Evolutionary conservation across 2,888 invertebrate genomes (phyloP), one percentile per base, ranked within the genome.

Genomic region (Exocentrus adspersus): DNA sequence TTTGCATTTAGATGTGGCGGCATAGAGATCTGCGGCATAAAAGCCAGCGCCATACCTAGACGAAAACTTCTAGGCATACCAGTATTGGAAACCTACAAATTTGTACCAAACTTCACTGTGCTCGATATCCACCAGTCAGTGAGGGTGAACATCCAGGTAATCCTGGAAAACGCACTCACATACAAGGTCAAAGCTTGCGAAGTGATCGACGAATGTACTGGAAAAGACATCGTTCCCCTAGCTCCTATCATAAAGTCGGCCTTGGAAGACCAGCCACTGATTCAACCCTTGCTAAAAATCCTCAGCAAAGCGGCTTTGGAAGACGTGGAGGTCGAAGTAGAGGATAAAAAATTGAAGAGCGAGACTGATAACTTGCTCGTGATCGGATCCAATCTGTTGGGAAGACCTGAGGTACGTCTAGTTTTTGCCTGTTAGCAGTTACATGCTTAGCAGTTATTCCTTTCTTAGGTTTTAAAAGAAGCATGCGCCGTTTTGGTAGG

Each of bases 11-110:
- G 89, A 67, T 87, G 90, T 59, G 93, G 93, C 46, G 93, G 92
- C 62, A 89, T 94, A 0, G 91, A 92, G 81, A 84, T 95, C 3
- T 86, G 89, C 54, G 94, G 93, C 2, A 83, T 95, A 0, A 88
- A 90, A 71, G 92, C 92, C 0, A 91, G 89, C 60, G 87, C 91
- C 0, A 93, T 95, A 41, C 87, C 91, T 0, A 86, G 89, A 70
- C 87, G 87, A 46, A 84, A 88, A 65, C 88, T 89, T 14, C 87
- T 91, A 21, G 89, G 89, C 10, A 85, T 89, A 10, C 93, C 94
- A 1, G 89, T 92, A 0, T 81, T 94, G 17, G 94, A 95, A 80
- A 88, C 88, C 78, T 91, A 91, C 77, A 84, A 85, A 64, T 94
- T 94, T 76, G 78, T 93, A 5, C 87, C 93, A 0, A 89, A 92